Conservation (phyloP, 1,140 invertebrate species). For the Drosophila murphyi region DNA sequence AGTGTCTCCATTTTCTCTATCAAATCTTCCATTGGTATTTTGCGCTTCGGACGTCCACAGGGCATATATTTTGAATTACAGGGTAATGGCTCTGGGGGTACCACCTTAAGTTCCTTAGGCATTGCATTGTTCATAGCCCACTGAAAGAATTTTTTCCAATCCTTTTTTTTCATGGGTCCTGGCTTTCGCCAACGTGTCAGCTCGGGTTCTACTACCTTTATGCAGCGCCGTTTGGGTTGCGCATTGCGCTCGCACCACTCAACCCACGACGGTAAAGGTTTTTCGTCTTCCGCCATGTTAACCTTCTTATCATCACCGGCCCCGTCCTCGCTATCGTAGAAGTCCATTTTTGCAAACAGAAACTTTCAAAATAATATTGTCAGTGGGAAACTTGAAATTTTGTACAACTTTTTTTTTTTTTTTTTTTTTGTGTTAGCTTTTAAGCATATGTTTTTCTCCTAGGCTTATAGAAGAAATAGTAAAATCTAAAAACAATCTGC, state of each 20-base stretch:
- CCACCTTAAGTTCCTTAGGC: constrained; percentile 21
- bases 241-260: constrained; percentile 59
- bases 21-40: constrained; percentile 16
- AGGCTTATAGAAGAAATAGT: neutral
- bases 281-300: neutral
- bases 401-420: constrained; percentile 5
- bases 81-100: constrained; percentile 23
- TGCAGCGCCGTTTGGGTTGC: constrained; percentile 20
- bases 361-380: neutral
- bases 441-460: constrained; percentile 11
- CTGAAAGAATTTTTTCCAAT: constrained; percentile 59
- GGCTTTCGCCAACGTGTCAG: constrained; percentile 60
- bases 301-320: neutral
- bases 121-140: constrained; percentile 49
- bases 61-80: constrained; percentile 46
- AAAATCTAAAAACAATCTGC: neutral
- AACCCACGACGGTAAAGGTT: constrained; percentile 45
- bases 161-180: constrained; percentile 66
- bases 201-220: neutral
- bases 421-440: neutral
- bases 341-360: constrained; percentile 14
- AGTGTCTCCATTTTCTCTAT: constrained; percentile 29
- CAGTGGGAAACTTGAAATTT: constrained; percentile 1
- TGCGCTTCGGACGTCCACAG: constrained; percentile 26
- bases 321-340: neutral